A percentile compares a stretch with the other conserved stretches of the same genome.
Conservation (phyloP, 2,113 vertebrate genomes). For the Corapipo altera region DNA sequence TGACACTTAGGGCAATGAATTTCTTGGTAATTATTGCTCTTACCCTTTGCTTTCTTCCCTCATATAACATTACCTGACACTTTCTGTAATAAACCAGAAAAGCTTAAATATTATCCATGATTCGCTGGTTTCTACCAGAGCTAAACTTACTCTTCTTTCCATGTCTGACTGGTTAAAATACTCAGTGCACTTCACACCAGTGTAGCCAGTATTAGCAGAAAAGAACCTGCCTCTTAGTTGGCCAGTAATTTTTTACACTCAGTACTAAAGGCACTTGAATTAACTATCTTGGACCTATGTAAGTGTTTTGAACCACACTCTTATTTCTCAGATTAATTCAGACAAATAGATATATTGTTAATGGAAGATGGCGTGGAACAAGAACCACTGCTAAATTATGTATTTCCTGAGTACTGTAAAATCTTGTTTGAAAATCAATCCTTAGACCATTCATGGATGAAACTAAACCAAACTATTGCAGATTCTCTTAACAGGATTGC, state of each 20-base stretch:
- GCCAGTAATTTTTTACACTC: not conserved
- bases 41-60: conserved; percentile 15
- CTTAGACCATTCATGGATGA: not conserved
- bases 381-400: not conserved
- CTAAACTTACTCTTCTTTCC: not conserved
- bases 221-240: not conserved
- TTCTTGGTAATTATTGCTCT: conserved; percentile 11
- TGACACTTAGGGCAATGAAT: not conserved
- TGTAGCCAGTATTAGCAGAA: not conserved
- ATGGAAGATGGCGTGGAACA: not conserved
- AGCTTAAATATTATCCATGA: not conserved
- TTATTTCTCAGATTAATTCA: not conserved
- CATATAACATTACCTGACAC: not conserved
- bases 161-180: not conserved
- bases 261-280: not conserved
- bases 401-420: not conserved
- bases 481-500: not conserved
- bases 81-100: conserved; percentile 40
- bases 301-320: not conserved
- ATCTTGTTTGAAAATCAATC: not conserved
- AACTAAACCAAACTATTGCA: not conserved
- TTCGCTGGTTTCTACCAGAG: not conserved
- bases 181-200: not conserved
- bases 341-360: not conserved
- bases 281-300: not conserved